Evolutionary conservation across 2,113 vertebrate species (phyloP).

Genomic region (Numenius arquata): DNA sequence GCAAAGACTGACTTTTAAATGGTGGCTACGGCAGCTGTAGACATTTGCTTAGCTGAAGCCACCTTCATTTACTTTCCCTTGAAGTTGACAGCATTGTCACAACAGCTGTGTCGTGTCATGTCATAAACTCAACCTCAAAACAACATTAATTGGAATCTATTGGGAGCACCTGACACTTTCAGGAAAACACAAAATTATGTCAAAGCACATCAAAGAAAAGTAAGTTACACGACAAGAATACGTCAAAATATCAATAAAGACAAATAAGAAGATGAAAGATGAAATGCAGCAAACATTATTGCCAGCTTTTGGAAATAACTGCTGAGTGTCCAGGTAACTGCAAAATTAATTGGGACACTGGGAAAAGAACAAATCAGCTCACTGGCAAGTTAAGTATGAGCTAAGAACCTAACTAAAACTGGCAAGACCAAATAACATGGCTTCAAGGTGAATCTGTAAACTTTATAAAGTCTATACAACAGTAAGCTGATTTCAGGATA

Average conservation of each 20-base stretch:
- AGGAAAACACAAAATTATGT: background rate
- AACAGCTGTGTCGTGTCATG: background rate
- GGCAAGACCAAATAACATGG: background rate
- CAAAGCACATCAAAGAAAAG: background rate
- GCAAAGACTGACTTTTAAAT: background rate
- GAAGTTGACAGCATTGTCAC: background rate
- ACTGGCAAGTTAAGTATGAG: background rate
- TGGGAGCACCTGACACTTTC: background rate
- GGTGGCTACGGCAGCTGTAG: background rate
- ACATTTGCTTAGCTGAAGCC: background rate
- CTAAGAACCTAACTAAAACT: background rate
- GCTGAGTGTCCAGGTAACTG: background rate
- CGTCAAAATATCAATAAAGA: background rate
- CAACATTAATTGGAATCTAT: background rate
- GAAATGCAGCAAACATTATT: background rate
- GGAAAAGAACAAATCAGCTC: background rate
- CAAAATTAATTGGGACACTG: background rate
- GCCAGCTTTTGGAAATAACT: background rate
- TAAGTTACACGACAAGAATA: background rate
- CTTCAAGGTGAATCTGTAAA: background rate
- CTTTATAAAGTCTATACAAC: background rate
- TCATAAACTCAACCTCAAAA: background rate
- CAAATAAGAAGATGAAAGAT: background rate
- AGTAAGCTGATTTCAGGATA: background rate
- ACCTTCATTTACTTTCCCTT: background rate